Evolutionary conservation across 2,797 vertebrate genomes (phyloP), one percentile per base, ranked within the genome.

Genomic region (Cyprinella venusta): DNA sequence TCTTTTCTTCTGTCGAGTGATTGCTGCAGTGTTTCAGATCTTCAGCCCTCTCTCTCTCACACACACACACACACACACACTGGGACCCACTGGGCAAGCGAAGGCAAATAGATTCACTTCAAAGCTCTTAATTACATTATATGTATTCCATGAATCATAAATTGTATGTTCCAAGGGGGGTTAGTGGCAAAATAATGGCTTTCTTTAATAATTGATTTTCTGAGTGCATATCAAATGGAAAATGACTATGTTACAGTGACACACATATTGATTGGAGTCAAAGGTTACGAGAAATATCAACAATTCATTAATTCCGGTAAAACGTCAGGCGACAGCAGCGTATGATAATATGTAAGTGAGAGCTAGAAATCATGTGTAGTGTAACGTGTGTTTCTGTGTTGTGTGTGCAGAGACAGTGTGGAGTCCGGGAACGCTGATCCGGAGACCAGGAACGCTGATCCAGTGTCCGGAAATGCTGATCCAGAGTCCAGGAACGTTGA

Each of bases 131-230:
- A 95, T 95, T 94, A 93, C 94, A 94, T 92, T 91, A 93, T 94
- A 94, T 94, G 92, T 94, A 95, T 95, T 95, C 94, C 94, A 95
- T 95, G 94, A 95, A 95, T 95, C 92, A 92, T 93, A 94, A 95
- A 95, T 93, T 90, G 90, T 93, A 91, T 93, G 92, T 92, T 92
- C 86, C 90, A 71, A 69, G 84, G 90, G 76, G 91, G 92, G 91
- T 92, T 90, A 87, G 90, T 88, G 85, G 88, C 91, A 92, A 92
- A 94, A 94, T 92, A 89, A 87, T 89, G 86, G 90, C 91, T 90
- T 91, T 92, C 85, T 93, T 95, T 89, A 95, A 94, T 95, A 94
- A 95, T 94, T 93, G 92, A 95, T 94, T 93, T 86, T 88, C 88
- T 83, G 76, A 89, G 91, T 90, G 91, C 92, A 93, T 92, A 91